These are phyloP conservation scores for Platichthys stellatus DNA, from an alignment of 2,113 vertebrate genomes.

Conservation along the genomic window DNA sequence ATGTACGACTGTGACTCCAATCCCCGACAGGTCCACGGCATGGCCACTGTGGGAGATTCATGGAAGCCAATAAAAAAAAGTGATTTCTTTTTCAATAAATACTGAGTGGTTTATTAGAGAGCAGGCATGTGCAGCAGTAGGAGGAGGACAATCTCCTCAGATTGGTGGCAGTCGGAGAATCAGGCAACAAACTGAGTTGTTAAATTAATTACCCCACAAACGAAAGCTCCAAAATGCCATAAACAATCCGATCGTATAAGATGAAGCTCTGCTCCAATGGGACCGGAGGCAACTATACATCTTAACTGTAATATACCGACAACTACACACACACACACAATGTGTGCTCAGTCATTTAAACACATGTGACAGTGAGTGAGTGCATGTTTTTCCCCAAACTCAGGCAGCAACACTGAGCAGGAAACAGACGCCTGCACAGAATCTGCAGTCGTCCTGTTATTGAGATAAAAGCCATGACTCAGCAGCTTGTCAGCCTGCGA, in stretches of 20 bases:
- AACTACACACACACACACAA: no score
- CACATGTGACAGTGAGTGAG: constrained; percentile 1
- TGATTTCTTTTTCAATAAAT: neutral
- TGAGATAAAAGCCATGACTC: constrained; percentile 40
- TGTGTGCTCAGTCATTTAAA: neutral
- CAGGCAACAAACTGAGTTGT: no score
- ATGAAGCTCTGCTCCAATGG: no score
- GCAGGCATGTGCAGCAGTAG: neutral
- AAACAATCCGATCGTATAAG: no score
- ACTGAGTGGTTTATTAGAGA: neutral
- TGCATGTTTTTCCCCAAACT: constrained; percentile 7
- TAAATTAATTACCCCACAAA: no score
- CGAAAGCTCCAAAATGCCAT: no score
- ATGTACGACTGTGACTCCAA: neutral
- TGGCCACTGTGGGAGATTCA: neutral
- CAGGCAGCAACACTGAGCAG: constrained; percentile 1
- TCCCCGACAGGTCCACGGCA: neutral
- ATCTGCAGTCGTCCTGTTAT: constrained; percentile 27
- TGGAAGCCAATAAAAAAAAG: neutral
- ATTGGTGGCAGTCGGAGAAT: no score
- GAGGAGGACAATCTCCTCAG: no score
- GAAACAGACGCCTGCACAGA: constrained; percentile 41
- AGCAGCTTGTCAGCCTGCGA: constrained; percentile 38
- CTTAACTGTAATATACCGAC: no score
- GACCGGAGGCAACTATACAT: no score